Base-by-base conservation (phyloP, 1,140 invertebrate genomes). In the Drosophila parabipectinata region DNA sequence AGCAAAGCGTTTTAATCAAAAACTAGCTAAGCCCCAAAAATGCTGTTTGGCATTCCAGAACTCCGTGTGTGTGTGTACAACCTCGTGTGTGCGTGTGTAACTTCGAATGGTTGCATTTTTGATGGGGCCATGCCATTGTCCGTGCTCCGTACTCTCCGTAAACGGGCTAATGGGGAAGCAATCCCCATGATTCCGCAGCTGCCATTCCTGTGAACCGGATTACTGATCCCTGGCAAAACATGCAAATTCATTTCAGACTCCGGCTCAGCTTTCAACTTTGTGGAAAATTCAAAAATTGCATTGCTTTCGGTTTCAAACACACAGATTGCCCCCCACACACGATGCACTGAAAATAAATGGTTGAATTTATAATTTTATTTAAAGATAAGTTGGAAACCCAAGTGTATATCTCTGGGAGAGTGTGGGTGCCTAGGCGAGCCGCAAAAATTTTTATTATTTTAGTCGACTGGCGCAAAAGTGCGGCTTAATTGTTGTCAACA, bases 401-500 rank as follows among this genome's bases (percentile, higher is more conserved):
- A 48, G 58, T 21, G 63, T 7, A 30, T 51, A 24, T 34, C 26
- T 26, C 26, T 64, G 41, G 10, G 9, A 18, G 15, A 21, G 26
- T 61, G 79, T 50, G 77, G 58, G 72, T 76, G 72, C 53, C 41
- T 79, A 55, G 59, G 77, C 60, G 62, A 80, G 60, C 77, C 77
- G 60, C 77, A 80, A 80, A 76, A 66, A 80, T 80, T 80, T 80
- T 76, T 66, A 80, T 80, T 71, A 76, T 80, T 80, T 80, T 66
- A 61, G 74, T 77, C 79, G 66, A 84, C 48, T 84, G 57, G 50
- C 28, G 61, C 58, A 72, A 67, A 77, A 67, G 72, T 77, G 73
- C 56, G 77, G 82, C 82, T 81, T 85, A 81, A 87, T 82, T 85
- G 82, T 87, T 75, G 62, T 37, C 57, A 60, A 44, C 82, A 77